Evolutionary conservation across 2,888 invertebrate genomes (phyloP).

Genomic region (Thalpophila matura): DNA sequence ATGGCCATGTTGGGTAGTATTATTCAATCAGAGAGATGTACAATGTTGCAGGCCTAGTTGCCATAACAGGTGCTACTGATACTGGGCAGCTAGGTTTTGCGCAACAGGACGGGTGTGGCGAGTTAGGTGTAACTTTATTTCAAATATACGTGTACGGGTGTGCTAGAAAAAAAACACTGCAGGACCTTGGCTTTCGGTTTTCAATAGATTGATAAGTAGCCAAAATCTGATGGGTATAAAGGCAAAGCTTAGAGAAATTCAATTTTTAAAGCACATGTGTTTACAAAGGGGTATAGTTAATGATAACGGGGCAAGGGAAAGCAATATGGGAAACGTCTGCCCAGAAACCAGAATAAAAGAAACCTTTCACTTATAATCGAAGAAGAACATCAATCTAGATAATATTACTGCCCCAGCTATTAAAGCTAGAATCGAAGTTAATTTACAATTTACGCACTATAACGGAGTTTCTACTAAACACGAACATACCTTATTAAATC

Average conservation of each 20-base stretch:
- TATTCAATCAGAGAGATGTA: slow-evolving; percentile 55
- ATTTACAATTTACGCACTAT: slow-evolving; percentile 13
- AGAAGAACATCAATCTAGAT: neutral
- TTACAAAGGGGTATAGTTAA: neutral
- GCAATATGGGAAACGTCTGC: neutral
- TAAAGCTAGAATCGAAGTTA: slow-evolving; percentile 12
- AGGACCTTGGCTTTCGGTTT: neutral
- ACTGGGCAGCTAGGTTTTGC: slow-evolving; percentile 23
- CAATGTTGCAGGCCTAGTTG: slow-evolving; percentile 52
- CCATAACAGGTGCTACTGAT: slow-evolving; percentile 50
- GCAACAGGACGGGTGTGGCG: slow-evolving; percentile 47
- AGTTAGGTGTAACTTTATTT: slow-evolving; percentile 15
- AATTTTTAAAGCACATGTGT: neutral
- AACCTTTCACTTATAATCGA: neutral
- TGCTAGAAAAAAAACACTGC: neutral
- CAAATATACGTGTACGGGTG: slow-evolving; percentile 8
- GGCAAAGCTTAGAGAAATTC: neutral
- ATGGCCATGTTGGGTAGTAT: slow-evolving; percentile 30
- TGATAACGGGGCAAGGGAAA: neutral
- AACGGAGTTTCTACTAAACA: slow-evolving; percentile 17
- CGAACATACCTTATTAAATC: slow-evolving; percentile 39
- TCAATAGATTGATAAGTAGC: neutral
- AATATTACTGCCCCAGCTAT: neutral
- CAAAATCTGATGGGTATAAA: neutral
- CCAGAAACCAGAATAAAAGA: neutral